Evolutionary conservation across 2,113 vertebrate genomes (phyloP).

Genomic region (Montifringilla adamsi): DNA sequence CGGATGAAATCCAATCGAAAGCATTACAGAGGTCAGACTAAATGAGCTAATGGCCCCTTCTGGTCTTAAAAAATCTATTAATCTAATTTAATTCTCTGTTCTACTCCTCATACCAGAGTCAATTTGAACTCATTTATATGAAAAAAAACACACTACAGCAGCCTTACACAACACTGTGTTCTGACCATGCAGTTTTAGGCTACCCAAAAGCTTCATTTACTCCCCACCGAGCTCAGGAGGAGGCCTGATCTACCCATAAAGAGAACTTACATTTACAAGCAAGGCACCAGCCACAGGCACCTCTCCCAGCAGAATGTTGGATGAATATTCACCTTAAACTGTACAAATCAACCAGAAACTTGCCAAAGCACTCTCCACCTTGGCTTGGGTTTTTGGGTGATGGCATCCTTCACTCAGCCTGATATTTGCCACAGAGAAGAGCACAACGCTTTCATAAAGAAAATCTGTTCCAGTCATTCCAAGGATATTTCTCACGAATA

Average conservation of each 20-base stretch:
- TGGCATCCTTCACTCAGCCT: not conserved
- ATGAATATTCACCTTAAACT: not conserved
- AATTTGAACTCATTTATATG: conserved; percentile 59
- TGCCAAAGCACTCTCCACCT: not conserved
- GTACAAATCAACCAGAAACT: not conserved
- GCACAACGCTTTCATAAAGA: not conserved
- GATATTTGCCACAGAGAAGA: not conserved
- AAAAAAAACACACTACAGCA: conserved; percentile 3
- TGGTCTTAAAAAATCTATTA: conserved; percentile 68
- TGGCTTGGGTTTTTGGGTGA: not conserved
- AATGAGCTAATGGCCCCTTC: conserved; percentile 60
- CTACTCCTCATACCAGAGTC: conserved; percentile 55
- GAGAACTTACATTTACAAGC: not conserved
- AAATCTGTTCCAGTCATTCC: not conserved
- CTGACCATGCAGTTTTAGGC: not conserved
- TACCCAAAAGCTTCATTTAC: not conserved
- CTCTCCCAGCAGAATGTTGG: not conserved
- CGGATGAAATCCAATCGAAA: conserved; percentile 45
- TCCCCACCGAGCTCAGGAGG: not conserved
- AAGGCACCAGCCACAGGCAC: not conserved
- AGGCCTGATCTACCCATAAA: not conserved
- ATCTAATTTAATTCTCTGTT: conserved; percentile 63
- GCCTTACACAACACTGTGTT: not conserved
- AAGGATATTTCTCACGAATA: not conserved
- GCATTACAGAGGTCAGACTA: conserved; percentile 59